A percentile compares a stretch with the other conserved stretches of the same genome.
phyloP scores from a whole-genome alignment of 1,140 invertebrate species.

The Drosophila mauritiana region DNA sequence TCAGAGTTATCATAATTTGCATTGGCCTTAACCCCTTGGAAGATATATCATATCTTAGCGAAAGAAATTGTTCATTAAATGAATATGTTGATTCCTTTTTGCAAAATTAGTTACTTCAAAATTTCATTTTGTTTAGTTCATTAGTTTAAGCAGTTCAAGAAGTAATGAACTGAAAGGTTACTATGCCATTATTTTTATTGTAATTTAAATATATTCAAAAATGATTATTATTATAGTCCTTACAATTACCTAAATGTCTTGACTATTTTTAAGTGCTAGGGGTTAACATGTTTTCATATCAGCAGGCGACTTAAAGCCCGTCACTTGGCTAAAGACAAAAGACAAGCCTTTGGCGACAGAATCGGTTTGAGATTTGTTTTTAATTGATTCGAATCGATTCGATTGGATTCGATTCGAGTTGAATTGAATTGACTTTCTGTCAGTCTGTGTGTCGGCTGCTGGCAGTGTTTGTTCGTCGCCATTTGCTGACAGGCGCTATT shows the following conservation, averaged over 20 bases:
- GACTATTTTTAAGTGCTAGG: background rate
- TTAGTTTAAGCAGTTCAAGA: too few species aligned
- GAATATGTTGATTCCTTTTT: too few species aligned
- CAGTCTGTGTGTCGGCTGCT: constrained; percentile 36
- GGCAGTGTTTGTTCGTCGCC: constrained; percentile 57
- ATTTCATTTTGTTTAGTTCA: too few species aligned
- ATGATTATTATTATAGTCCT: too few species aligned
- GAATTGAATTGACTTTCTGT: constrained; percentile 51
- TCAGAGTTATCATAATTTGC: constrained; percentile 32
- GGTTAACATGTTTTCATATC: constrained; percentile 39
- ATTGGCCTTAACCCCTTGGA: constrained; percentile 30
- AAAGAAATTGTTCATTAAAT: too few species aligned
- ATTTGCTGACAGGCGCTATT: constrained; percentile 64
- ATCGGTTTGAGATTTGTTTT: constrained; percentile 57
- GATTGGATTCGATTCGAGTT: constrained; percentile 44
- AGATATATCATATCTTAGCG: background rate
- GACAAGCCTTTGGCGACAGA: constrained; percentile 51
- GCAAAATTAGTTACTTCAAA: background rate
- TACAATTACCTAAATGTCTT: too few species aligned
- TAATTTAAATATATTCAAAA: too few species aligned
- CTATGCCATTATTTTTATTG: too few species aligned
- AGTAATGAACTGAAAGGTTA: too few species aligned
- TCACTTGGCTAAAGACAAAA: constrained; percentile 47
- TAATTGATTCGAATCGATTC: constrained; percentile 71
- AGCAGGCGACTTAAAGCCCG: constrained; percentile 10